Evolutionary conservation across 1,140 invertebrate genomes (phyloP).

Genomic region (Delia radicum): DNA sequence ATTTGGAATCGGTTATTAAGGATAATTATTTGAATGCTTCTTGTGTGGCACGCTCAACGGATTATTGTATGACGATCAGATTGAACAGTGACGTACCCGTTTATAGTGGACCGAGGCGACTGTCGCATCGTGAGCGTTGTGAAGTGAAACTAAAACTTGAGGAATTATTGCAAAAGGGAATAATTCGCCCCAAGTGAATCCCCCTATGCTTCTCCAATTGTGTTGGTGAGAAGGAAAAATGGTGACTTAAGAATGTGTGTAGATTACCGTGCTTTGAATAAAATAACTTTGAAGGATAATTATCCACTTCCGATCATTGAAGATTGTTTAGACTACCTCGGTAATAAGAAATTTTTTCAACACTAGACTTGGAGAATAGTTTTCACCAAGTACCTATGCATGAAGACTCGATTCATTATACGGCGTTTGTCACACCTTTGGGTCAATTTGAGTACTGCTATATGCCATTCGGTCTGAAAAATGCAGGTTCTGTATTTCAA

Average conservation of each 20-base stretch:
- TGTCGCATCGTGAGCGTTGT: background rate
- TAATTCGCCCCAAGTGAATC: constrained; percentile 2
- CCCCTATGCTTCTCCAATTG: constrained; percentile 17
- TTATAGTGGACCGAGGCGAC: background rate
- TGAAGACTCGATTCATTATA: constrained; percentile 32
- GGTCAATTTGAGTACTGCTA: constrained; percentile 54
- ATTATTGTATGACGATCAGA: background rate
- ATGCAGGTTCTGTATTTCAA: constrained; percentile 48
- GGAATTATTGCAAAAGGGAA: background rate
- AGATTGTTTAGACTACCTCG: background rate
- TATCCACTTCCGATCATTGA: constrained; percentile 1
- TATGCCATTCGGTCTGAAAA: constrained; percentile 49
- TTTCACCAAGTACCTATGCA: constrained; percentile 1
- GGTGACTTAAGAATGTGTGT: constrained; percentile 7
- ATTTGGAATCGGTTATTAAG: background rate
- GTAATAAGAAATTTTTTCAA: background rate
- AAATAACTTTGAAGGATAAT: background rate
- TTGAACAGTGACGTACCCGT: background rate
- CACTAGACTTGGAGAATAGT: background rate
- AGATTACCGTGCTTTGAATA: background rate
- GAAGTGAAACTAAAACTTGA: background rate
- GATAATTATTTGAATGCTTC: background rate
- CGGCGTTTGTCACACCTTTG: constrained; percentile 53
- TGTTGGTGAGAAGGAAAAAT: constrained; percentile 13
- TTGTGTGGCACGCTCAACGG: background rate